These are phyloP conservation scores for Drosophila nr. perissopoda DNA, from an alignment of 2,888 invertebrate species.

Conservation along the genomic window DNA sequence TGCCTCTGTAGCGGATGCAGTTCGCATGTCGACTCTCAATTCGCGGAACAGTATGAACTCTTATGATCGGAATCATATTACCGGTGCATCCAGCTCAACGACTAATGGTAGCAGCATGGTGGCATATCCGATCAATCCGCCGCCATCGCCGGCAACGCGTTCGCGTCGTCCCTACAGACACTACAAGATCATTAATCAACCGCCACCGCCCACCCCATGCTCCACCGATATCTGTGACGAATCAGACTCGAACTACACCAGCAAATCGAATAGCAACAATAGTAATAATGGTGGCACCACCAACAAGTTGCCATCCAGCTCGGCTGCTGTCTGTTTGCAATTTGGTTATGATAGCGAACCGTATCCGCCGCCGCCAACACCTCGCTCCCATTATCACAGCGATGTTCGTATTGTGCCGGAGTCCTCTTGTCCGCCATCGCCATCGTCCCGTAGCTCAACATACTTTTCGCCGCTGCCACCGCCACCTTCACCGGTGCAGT, in stretches of 20 bases:
- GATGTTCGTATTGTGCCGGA: constrained; percentile 87
- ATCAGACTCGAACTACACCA: constrained; percentile 91
- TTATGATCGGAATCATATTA: constrained; percentile 90
- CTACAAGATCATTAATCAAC: constrained; percentile 91
- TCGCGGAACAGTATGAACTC: constrained; percentile 88
- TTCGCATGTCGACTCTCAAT: constrained; percentile 89
- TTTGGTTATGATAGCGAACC: constrained; percentile 89
- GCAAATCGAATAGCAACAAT: constrained; percentile 85
- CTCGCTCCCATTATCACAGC: constrained; percentile 90
- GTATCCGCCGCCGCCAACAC: constrained; percentile 91
- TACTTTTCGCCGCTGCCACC: constrained; percentile 93
- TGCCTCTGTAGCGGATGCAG: constrained; percentile 86
- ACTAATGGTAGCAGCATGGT: constrained; percentile 85
- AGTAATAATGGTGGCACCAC: constrained; percentile 77
- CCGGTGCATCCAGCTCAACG: constrained; percentile 86
- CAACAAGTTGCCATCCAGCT: constrained; percentile 82
- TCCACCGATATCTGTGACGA: constrained; percentile 97
- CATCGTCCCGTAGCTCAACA: constrained; percentile 91
- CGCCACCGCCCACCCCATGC: constrained; percentile 97
- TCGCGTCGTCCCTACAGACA: constrained; percentile 91
- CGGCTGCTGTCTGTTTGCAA: constrained; percentile 85
- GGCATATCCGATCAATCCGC: constrained; percentile 94
- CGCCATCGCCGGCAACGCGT: constrained; percentile 94
- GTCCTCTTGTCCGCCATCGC: constrained; percentile 89
- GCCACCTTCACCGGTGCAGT: constrained; percentile 93